Evolutionary conservation across 2,113 vertebrate species (phyloP), one percentile per base, ranked within the genome.

Genomic region (Lipotes vexillifer): DNA sequence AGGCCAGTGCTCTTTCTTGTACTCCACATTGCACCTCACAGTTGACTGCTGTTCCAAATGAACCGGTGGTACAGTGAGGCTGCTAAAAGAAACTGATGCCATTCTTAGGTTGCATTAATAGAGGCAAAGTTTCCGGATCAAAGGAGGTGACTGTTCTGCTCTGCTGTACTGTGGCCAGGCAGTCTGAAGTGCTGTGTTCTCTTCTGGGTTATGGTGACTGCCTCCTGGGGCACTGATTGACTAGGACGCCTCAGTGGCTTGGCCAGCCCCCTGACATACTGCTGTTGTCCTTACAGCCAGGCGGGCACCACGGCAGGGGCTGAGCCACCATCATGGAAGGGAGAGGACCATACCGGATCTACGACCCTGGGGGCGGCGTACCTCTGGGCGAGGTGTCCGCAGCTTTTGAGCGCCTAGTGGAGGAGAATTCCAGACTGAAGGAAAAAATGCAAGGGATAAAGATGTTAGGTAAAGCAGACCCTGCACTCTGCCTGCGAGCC

Each of bases 361-460:
- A 99, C n/a, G 99, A 99, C 98, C 99, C 99, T 0, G 99, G 99
- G 99, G 99, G 98, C 75, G 99, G 99, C 98, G 98, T 97, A 49
- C 99, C 99, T 8, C 98, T 98, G 18, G 99, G 99, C 86, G 98
- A 99, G 98, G 99, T 98, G 2, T 98, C 99, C 82, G 69, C 98
- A 29, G 98, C 99, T 98, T 99, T 99, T 98, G 99, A 99, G 97
- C 99, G 99, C 97, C 99, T 99, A 94, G 98, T 99, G 98, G 99
- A 99, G 97, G 99, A 99, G 99, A 99, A 99, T 97, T 96, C 98
- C 85, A 99, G 99, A 77, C 98, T 99, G 98, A 99, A 99, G 98
- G 99, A 99, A 98, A 99, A 99, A 97, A 99, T 99, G 99, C 99
- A 99, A 97, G 99, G 99, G 80, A 99, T 99, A 96, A 99, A 99